Base-by-base conservation (phyloP, 2,888 invertebrate genomes). In the Archips xylosteana region DNA sequence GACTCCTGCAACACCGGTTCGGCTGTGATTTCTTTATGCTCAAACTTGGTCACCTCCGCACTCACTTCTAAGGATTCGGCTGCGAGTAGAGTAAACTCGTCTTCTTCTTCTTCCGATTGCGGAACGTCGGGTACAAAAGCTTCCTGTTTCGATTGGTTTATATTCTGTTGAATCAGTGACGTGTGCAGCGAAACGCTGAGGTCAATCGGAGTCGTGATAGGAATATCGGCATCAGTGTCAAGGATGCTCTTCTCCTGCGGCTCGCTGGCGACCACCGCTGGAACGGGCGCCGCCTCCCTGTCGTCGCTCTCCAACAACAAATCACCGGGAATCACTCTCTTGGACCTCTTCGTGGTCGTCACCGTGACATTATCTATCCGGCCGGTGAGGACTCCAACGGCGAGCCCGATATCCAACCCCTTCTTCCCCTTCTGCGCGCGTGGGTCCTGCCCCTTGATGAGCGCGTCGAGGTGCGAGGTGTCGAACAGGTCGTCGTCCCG, bases 351-450 rank as follows among this genome's bases (percentile, higher is more conserved):
- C 81, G 89, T 95, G 82, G 95, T 92, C 47, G 95, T 95, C 34
- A 96, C 95, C 79, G 96, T 96, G 5, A 97, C 96, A 83, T 97
- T 96, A 82, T 97, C 97, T 75, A 97, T 96, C 75, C 97, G 95
- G 0, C 98, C 98, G 1, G 98, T 97, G 36, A 98, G 95, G 64
- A 98, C 97, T 87, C 98, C 97, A 78, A 98, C 98, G 10, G 98
- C 98, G 72, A 97, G 96, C 9, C 98, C 98, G 76, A 98, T 95
- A 83, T 97, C 97, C 13, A 98, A 96, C 32, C 97, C 95, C 83
- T 97, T 97, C 83, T 97, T 92, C 12, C 97, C 97, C 83, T 96
- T 96, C 78, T 95, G 95, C 77, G 95, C 95, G 78, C 90, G 92
- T 74, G 96, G 95, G 80, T 97, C 97, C 67, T 96, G 96, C 34